A percentile compares a stretch with the other conserved stretches of the same genome.
Evolutionary conservation across 1,140 invertebrate genomes (phyloP).

Genomic region (Drosophila gunungcola): DNA sequence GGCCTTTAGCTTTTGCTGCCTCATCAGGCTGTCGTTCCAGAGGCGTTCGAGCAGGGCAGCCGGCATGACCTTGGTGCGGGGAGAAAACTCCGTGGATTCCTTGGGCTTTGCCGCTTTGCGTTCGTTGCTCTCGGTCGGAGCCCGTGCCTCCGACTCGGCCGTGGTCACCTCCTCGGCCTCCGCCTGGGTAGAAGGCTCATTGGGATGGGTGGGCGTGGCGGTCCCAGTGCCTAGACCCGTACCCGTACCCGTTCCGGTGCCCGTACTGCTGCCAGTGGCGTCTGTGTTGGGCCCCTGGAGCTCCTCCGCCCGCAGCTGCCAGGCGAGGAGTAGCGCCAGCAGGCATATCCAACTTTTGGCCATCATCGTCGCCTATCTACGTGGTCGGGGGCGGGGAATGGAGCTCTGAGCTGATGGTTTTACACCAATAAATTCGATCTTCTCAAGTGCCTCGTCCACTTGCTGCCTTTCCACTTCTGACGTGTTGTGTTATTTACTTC

Average conservation of each 20-base stretch:
- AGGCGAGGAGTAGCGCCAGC: constrained; percentile 42
- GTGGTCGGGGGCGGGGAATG: not conserved
- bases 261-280: constrained; percentile 17
- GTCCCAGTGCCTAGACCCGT: constrained; percentile 16
- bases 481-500: constrained; percentile 81
- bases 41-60: constrained; percentile 66
- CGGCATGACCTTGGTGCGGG: constrained; percentile 63
- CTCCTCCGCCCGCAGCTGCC: constrained; percentile 51
- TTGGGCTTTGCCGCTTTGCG: constrained; percentile 64
- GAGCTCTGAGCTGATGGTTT: not conserved
- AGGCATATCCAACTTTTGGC: constrained; percentile 38
- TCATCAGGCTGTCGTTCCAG: constrained; percentile 62
- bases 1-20: constrained; percentile 70
- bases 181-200: constrained; percentile 21
- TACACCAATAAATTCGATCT: constrained; percentile 42
- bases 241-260: constrained; percentile 8
- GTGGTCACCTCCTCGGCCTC: constrained; percentile 55
- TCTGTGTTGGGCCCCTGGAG: constrained; percentile 57
- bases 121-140: constrained; percentile 50
- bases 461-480: constrained; percentile 56
- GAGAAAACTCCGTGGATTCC: constrained; percentile 40
- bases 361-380: constrained; percentile 45
- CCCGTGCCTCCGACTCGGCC: constrained; percentile 41
- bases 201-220: constrained; percentile 15
- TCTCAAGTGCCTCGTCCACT: constrained; percentile 25